Percentiles rank a stretch among this genome's conserved stretches.
Conservation (phyloP, 1,140 invertebrate genomes). For the Cyphomyrmex costatus region DNA sequence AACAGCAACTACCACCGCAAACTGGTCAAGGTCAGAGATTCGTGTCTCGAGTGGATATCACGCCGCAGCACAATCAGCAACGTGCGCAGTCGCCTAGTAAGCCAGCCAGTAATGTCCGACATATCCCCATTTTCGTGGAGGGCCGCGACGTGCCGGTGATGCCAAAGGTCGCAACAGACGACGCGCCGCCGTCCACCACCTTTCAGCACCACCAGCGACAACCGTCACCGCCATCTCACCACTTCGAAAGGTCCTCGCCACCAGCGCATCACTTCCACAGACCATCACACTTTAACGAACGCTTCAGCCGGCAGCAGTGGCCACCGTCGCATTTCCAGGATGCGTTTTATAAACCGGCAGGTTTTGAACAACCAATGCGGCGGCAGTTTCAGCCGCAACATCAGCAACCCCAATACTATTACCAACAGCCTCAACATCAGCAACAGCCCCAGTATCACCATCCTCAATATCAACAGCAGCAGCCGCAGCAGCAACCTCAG, state of each 20-base stretch:
- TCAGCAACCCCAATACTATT: conserved; percentile 68
- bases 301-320: conserved; percentile 72
- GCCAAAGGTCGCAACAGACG: conserved; percentile 86
- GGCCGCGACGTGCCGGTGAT: conserved; percentile 92
- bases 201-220: conserved; percentile 39
- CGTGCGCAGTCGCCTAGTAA: conserved; percentile 75
- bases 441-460: conserved; percentile 75
- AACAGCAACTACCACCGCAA: conserved; percentile 55
- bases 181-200: conserved; percentile 14
- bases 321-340: conserved; percentile 75
- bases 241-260: conserved; percentile 77
- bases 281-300: conserved; percentile 71
- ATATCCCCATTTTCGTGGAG: conserved; percentile 96
- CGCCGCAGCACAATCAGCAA: conserved; percentile 81
- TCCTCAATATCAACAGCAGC: conserved; percentile 64
- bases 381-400: conserved; percentile 52
- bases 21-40: conserved; percentile 79
- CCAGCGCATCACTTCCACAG: conserved; percentile 72
- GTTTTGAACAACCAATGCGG: conserved; percentile 79
- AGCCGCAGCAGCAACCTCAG: conserved; percentile 71
- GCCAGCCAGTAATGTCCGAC: conserved; percentile 88
- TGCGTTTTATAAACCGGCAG: conserved; percentile 75
- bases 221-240: conserved; percentile 82
- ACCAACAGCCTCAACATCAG: conserved; percentile 64
- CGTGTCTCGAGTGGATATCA: conserved; percentile 88